Evolutionary conservation across 2,888 invertebrate genomes (phyloP), one percentile per base, ranked within the genome.

Genomic region (Trachelus iudaicus): DNA sequence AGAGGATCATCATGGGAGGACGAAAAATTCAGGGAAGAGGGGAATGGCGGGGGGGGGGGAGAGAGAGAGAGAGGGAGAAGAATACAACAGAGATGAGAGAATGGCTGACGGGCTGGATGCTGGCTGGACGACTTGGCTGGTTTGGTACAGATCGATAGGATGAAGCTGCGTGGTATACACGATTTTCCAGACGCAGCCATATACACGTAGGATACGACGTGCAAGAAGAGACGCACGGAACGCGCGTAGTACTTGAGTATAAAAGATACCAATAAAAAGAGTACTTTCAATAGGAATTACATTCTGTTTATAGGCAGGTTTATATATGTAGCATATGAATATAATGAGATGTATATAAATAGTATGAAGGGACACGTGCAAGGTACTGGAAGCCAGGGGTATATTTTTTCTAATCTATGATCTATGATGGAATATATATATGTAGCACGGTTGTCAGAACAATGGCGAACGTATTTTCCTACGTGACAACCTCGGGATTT

Each of bases 111-210:
- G 76, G 69, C 76, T 76, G 76, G 37, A 76, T 56, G 56, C 23
- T 23, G 23, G 56, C 56, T 56, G 56, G 23, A 23, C 56, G 56
- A 56, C 56, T 56, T 56, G 23, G 56, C 56, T 56, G 56, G 56
- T 56, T 56, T 56, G 56, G 76, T 76, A 73, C 69, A 76, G 86
- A 88, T 87, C 87, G 87, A 87, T 87, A 87, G 83, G 84, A 87
- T 81, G 84, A 88, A 87, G 87, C 88, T 88, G 87, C 87, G 88
- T 88, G 82, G 71, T 56, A 84, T 84, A 74, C 82, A 83, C 83
- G 78, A 80, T 82, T 82, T 82, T 85, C 82, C 81, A 79, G 81
- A 79, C 76, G 79, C 82, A 79, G 83, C 83, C 82, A 79, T 40
- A 23, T 40, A 23, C 23, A 56, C 9, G 56, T 56, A 23, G 23